phyloP scores from a whole-genome alignment of 1,140 invertebrate genomes.

The Condylostylus longicornis region DNA sequence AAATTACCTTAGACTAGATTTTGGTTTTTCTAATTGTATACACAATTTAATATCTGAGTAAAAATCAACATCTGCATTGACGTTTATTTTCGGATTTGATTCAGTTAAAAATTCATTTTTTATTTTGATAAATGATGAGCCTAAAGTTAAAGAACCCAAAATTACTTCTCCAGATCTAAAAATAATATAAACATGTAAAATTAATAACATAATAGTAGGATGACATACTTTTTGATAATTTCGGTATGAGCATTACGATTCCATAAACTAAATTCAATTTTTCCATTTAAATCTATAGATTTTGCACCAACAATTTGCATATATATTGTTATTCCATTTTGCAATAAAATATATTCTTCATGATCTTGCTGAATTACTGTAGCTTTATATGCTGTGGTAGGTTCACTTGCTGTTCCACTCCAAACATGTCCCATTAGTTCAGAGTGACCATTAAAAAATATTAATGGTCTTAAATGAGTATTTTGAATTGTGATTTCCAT shows the following conservation, averaged over 20 bases:
- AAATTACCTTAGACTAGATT: conserved; percentile 46
- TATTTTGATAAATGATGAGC: conserved; percentile 50
- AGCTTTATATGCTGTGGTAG: conserved; percentile 65
- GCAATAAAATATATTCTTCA: conserved; percentile 48
- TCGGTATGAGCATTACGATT: conserved; percentile 69
- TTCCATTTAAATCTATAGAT: conserved; percentile 70
- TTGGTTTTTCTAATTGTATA: conserved; percentile 60
- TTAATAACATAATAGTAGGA: background rate
- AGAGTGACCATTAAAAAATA: conserved; percentile 70
- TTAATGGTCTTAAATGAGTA: conserved; percentile 61
- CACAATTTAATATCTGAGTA: conserved; percentile 60
- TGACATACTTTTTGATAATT: conserved; percentile 55
- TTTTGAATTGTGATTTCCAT: conserved; percentile 69
- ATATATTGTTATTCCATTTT: conserved; percentile 58
- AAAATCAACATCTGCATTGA: conserved; percentile 68
- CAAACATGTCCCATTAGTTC: conserved; percentile 83
- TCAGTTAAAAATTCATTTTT: conserved; percentile 54
- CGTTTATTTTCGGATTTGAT: conserved; percentile 54
- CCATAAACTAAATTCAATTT: conserved; percentile 76
- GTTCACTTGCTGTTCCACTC: conserved; percentile 66
- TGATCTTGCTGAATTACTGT: conserved; percentile 62
- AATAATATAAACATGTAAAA: conserved; percentile 8
- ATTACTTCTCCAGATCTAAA: conserved; percentile 54
- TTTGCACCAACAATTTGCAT: conserved; percentile 51
- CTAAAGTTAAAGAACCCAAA: conserved; percentile 47